Percentiles rank a stretch among this genome's conserved stretches.
phyloP scores from a whole-genome alignment of 2,113 vertebrate genomes.

The Probosciger aterrimus region DNA sequence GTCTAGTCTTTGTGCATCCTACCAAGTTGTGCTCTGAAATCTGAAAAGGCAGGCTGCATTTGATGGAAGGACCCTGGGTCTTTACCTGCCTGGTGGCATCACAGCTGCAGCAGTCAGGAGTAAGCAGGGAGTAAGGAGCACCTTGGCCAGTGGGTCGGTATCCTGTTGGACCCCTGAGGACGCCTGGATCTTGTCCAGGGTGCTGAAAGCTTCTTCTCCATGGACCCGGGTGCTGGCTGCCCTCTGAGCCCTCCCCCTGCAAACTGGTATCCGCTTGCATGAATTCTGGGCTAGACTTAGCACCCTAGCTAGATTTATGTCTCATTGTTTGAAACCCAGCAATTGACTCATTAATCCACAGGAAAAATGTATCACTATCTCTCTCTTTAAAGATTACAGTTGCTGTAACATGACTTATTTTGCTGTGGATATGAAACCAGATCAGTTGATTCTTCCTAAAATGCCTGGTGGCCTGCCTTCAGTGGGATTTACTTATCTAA shows the following conservation, averaged over 20 bases:
- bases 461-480: neutral
- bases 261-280: neutral
- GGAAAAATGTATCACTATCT: neutral
- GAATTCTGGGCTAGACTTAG: neutral
- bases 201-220: neutral
- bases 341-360: neutral
- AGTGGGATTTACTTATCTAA: neutral
- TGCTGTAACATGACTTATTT: neutral
- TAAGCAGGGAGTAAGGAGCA: neutral
- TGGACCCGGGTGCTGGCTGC: neutral
- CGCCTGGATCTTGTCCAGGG: neutral
- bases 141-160: rapidly evolving
- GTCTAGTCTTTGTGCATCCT: neutral
- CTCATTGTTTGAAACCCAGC: neutral
- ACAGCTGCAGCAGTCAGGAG: neutral
- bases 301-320: neutral
- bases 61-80: neutral
- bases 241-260: neutral
- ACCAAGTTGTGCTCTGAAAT: neutral
- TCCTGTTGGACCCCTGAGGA: rapidly evolving
- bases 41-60: neutral
- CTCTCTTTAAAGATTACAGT: neutral
- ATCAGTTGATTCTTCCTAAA: neutral
- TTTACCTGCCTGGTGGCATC: neutral
- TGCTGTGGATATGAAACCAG: neutral